Evolutionary conservation across 2,113 vertebrate species (phyloP).

Genomic region (Abramis brama): DNA sequence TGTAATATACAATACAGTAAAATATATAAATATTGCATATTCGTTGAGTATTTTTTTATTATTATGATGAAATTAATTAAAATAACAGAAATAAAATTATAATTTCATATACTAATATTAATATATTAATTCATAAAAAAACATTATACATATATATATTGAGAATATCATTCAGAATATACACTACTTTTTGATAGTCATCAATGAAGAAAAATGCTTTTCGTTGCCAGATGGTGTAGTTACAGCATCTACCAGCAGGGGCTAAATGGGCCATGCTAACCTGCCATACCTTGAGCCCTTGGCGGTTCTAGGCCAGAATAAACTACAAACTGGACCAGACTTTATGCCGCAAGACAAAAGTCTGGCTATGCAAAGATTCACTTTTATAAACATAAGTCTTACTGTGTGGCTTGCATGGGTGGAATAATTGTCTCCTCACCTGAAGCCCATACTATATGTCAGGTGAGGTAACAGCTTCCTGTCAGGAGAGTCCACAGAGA

Average conservation of each 20-base stretch:
- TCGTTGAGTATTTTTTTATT: background rate
- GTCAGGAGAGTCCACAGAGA: background rate
- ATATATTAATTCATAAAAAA: too few relatives aligned
- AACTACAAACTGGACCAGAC: background rate
- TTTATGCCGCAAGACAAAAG: background rate
- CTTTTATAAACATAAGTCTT: background rate
- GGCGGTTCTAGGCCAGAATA: background rate
- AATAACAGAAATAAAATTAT: background rate
- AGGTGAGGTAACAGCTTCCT: conserved; percentile 4
- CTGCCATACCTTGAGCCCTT: background rate
- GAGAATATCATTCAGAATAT: background rate
- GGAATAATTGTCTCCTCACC: background rate
- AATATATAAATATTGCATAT: background rate
- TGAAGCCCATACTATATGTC: background rate
- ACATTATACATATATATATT: background rate
- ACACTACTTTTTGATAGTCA: background rate
- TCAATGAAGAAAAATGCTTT: background rate
- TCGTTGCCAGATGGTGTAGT: background rate
- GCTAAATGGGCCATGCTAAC: background rate
- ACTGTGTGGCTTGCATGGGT: background rate
- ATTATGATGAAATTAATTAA: background rate
- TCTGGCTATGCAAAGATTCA: background rate
- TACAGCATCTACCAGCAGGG: background rate
- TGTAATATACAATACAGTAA: background rate
- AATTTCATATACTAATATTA: background rate